A percentile compares a stretch with the other conserved stretches of the same genome.
These are phyloP conservation scores for Rotaria macrura DNA, from an alignment of 2,888 invertebrate genomes.

Conservation along the genomic window DNA sequence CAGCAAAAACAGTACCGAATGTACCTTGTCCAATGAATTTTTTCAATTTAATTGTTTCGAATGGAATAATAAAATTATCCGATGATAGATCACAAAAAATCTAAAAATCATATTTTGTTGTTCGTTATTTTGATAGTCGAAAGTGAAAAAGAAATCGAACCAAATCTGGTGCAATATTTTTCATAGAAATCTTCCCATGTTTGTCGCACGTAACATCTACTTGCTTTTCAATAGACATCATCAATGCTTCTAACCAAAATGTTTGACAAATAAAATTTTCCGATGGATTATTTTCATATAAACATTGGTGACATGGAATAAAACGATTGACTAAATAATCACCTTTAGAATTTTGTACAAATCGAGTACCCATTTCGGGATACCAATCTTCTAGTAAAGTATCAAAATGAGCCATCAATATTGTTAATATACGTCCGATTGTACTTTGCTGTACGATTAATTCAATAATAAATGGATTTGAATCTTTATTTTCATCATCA, in stretches of 20 bases:
- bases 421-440: slow-evolving; percentile 58
- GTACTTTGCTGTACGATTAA: slow-evolving; percentile 16
- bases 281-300: slow-evolving; percentile 46
- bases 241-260: slow-evolving; percentile 73
- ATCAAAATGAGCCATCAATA: slow-evolving; percentile 88
- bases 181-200: slow-evolving; percentile 65
- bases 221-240: slow-evolving; percentile 69
- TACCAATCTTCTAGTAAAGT: slow-evolving; percentile 94
- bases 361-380: slow-evolving; percentile 83
- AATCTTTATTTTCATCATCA: background rate
- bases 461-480: slow-evolving; percentile 24
- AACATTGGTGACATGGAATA: slow-evolving; percentile 79
- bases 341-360: slow-evolving; percentile 92
- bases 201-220: slow-evolving; percentile 65
- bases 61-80: slow-evolving; percentile 39
- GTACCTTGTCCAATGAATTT: slow-evolving; percentile 77
- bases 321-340: slow-evolving; percentile 81
- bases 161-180: slow-evolving; percentile 80
- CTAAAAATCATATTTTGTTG: background rate
- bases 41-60: slow-evolving; percentile 66
- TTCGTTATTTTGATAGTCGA: too few relatives aligned
- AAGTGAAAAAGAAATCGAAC: slow-evolving; percentile 52
- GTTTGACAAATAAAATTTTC: background rate
- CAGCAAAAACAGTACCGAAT: slow-evolving; percentile 80
- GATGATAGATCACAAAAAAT: background rate